A percentile compares a stretch with the other conserved stretches of the same genome.
These are phyloP conservation scores for Drosophila funebris DNA, from an alignment of 1,140 invertebrate genomes.

Conservation along the genomic window DNA sequence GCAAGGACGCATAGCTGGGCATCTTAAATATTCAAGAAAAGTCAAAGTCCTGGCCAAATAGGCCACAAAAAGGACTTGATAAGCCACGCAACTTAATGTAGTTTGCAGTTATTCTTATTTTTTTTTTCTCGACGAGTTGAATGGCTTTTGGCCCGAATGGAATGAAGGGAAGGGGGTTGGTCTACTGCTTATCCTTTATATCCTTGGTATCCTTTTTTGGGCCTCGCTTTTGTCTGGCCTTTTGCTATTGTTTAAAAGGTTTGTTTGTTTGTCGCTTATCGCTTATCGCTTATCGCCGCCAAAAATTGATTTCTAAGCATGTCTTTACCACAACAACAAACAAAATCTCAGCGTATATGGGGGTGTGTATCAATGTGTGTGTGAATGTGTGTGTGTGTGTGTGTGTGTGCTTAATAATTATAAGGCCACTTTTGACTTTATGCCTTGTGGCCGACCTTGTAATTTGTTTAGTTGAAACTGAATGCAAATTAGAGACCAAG, in stretches of 20 bases:
- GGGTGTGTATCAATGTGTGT: too few species aligned
- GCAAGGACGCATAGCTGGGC: background rate
- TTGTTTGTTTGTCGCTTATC: slow-evolving; percentile 32
- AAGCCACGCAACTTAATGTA: background rate
- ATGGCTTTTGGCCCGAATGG: slow-evolving; percentile 14
- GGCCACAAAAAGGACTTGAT: background rate
- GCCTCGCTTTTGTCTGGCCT: slow-evolving; percentile 52
- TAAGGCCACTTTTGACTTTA: slow-evolving; percentile 38
- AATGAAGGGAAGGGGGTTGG: too few species aligned
- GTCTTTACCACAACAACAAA: slow-evolving; percentile 5
- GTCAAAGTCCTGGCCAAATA: background rate
- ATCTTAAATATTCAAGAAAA: background rate
- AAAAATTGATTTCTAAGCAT: slow-evolving; percentile 69
- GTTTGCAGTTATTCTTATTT: background rate
- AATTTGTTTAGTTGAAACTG: slow-evolving; percentile 33
- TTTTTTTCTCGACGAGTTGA: background rate
- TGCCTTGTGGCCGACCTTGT: slow-evolving; percentile 22
- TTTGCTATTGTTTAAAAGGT: slow-evolving; percentile 31
- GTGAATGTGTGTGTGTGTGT: slow-evolving; percentile 1
- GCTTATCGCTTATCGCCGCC: slow-evolving; percentile 47
- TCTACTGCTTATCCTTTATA: slow-evolving; percentile 16
- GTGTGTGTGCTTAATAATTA: slow-evolving; percentile 29
- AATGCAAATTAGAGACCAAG: slow-evolving; percentile 15
- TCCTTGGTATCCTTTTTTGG: slow-evolving; percentile 38
- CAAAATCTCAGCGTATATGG: too few species aligned